Evolutionary conservation across 2,113 vertebrate genomes (phyloP).

Genomic region (Dermatemys mawii): DNA sequence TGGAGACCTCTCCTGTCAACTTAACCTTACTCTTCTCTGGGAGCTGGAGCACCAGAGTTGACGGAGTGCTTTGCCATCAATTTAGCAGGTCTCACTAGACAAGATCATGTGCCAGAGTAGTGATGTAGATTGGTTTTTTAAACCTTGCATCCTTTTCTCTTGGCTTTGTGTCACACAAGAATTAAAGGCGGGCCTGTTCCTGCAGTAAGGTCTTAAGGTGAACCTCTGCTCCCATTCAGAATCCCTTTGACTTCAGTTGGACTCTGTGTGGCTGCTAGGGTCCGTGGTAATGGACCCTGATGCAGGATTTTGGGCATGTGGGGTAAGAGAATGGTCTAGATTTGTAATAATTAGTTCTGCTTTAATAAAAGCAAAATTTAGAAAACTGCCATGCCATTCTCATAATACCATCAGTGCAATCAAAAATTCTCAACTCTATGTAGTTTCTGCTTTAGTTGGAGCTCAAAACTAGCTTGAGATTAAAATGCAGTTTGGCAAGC

Average conservation of each 20-base stretch:
- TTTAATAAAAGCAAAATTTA: fast-evolving
- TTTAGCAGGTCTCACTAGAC: no score
- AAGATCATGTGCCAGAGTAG: not conserved
- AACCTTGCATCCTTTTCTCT: not conserved
- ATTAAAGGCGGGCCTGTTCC: not conserved
- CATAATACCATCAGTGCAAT: no score
- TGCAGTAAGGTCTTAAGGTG: not conserved
- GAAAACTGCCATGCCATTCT: not conserved
- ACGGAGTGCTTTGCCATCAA: no score
- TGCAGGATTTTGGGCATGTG: fast-evolving
- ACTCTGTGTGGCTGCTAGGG: not conserved
- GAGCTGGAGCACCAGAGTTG: no score
- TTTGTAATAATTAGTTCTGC: fast-evolving
- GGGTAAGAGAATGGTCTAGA: not conserved
- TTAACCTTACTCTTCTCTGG: no score
- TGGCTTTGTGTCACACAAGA: not conserved
- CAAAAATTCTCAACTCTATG: no score
- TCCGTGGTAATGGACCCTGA: fast-evolving
- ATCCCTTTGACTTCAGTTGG: not conserved
- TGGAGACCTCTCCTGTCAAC: no score
- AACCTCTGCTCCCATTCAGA: not conserved
- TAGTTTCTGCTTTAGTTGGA: fast-evolving
- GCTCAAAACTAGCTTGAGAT: not conserved
- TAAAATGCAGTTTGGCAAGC: not conserved
- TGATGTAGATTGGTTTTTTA: not conserved